Base-by-base conservation (phyloP, 2,797 vertebrate genomes). In the Xenentodon cancila region DNA sequence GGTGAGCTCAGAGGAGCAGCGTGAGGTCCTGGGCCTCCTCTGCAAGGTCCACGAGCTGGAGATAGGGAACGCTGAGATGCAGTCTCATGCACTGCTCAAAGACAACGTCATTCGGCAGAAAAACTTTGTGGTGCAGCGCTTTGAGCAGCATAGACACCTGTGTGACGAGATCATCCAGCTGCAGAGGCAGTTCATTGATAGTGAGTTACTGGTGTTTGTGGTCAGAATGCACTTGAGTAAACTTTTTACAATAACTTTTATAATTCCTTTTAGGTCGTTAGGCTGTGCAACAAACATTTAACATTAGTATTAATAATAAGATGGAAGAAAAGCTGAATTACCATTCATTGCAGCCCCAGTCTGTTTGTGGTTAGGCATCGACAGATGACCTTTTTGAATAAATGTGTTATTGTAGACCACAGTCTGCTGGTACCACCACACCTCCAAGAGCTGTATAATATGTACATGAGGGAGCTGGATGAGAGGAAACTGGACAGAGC, bases 131-230 rank as follows among this genome's bases (percentile, higher is more conserved):
- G 88, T 95, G 79, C 95, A 92, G 66, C 92, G 92, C 40, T 95
- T 96, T 52, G 94, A 96, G 86, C 93, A 91, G 78, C 95, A 96
- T 85, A 84, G 92, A 21, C 89, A 92, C 75, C 92, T 97, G 57
- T 97, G 96, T 21, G 90, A 96, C 1, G 92, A 94, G 85, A 95
- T 97, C 89, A 96, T 97, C 54, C 94, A 93, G 84, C 94, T 94
- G 80, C 96, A 98, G 90, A 87, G 92, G 21, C 94, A 91, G 84
- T 90, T 97, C 75, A 96, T 97, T 0, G 49, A 92, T 0, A 95
- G 89, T 89, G 65, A 60, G 79, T 47, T 2, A 2, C 1, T 40
- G 43, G 7, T 3, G 6, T 47, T 53, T 21, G n/a, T 43, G 37
- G 45, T 5, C 19, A 1, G 15, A 21, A 43, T 53, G 18, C 21